phyloP scores from a whole-genome alignment of 2,888 invertebrate species.

The Nemapogon koenigi region DNA sequence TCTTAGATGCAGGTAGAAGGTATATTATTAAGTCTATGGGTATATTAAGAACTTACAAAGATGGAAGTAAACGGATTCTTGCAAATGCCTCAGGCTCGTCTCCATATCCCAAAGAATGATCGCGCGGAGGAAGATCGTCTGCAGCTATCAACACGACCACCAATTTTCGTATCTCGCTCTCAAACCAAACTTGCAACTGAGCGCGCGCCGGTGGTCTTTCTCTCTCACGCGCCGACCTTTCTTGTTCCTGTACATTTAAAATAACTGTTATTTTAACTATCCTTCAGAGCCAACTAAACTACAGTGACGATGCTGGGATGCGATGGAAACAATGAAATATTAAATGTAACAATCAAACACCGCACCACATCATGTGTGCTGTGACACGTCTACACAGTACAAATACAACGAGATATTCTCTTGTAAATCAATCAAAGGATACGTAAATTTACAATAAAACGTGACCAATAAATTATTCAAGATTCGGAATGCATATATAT shows the following conservation, averaged over 20 bases:
- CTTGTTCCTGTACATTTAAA: conserved; percentile 56
- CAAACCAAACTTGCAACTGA: conserved; percentile 90
- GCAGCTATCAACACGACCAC: conserved; percentile 87
- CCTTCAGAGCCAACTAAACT: too few relatives aligned
- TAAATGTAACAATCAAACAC: too few relatives aligned
- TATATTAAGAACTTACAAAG: conserved; percentile 67
- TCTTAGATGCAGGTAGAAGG: too few relatives aligned
- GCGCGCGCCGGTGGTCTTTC: conserved; percentile 81
- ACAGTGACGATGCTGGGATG: too few relatives aligned
- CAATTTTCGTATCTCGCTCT: conserved; percentile 81
- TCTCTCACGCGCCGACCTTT: conserved; percentile 45
- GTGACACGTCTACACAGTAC: not conserved
- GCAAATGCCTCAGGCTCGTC: conserved; percentile 84
- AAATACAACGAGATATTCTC: too few relatives aligned
- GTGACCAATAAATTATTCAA: not conserved
- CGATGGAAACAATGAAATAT: too few relatives aligned
- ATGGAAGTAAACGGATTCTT: conserved; percentile 79
- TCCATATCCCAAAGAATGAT: conserved; percentile 79
- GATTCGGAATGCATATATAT: not conserved
- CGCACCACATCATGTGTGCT: not conserved
- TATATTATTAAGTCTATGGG: too few relatives aligned
- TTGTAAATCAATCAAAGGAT: too few relatives aligned
- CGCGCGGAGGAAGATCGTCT: conserved; percentile 81
- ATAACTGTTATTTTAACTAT: not conserved
- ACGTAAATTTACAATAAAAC: too few relatives aligned